These are phyloP conservation scores for Parus major DNA, from an alignment of 2,113 vertebrate genomes.

Conservation along the genomic window DNA sequence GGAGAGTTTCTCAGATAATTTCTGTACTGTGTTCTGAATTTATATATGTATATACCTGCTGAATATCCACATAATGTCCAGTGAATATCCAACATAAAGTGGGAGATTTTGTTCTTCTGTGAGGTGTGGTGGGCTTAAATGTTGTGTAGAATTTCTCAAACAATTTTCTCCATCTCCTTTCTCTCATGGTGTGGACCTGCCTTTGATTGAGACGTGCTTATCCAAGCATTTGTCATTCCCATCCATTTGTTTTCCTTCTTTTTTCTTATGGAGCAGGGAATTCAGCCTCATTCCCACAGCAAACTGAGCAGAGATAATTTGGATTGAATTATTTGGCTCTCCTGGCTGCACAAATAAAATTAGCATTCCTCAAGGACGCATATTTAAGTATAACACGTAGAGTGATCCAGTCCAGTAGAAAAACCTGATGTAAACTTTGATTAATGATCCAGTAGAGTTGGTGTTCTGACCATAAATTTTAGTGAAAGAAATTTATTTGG, in stretches of 20 bases:
- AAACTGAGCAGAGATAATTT: not conserved
- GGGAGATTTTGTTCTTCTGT: not conserved
- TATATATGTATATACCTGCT: not conserved
- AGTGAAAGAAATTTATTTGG: not conserved
- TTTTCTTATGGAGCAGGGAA: not conserved
- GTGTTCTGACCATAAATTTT: not conserved
- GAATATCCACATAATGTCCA: not conserved
- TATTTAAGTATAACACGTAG: not conserved
- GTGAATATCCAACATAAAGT: not conserved
- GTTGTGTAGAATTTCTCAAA: not conserved
- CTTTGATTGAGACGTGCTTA: not conserved
- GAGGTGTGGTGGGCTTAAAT: not conserved
- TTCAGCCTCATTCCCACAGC: not conserved
- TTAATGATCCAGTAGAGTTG: not conserved
- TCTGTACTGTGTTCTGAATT: not conserved
- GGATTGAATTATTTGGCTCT: not conserved
- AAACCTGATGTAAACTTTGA: not conserved
- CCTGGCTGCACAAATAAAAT: not conserved
- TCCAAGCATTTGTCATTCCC: not conserved
- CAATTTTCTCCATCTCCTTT: not conserved
- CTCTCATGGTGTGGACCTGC: not conserved
- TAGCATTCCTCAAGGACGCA: not conserved
- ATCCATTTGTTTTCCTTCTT: not conserved
- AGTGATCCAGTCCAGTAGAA: not conserved
- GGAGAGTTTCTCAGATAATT: not conserved